These are phyloP conservation scores for Zaprionus tsacasi DNA, from an alignment of 1,140 invertebrate species.

Conservation along the genomic window DNA sequence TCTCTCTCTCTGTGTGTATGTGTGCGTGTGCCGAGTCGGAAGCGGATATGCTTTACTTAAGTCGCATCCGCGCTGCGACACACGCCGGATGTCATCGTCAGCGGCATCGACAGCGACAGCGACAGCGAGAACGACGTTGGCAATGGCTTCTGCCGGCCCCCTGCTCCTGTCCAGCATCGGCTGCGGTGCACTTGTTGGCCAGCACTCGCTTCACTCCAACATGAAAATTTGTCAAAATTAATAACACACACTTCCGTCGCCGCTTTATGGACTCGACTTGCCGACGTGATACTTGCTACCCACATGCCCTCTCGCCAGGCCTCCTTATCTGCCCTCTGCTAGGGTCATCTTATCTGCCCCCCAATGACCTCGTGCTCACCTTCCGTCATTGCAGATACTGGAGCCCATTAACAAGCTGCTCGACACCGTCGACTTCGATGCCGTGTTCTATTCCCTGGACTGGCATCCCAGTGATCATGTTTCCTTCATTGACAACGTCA, in stretches of 20 bases:
- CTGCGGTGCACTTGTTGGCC: conserved; percentile 49
- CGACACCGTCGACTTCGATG: conserved; percentile 93
- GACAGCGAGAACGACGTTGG: conserved; percentile 40
- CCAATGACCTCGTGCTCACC: conserved; percentile 27
- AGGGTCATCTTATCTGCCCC: conserved; percentile 24
- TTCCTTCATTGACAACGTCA: conserved; percentile 97
- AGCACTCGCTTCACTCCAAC: conserved; percentile 49
- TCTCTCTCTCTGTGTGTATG: conserved; percentile 12
- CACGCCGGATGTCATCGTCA: conserved; percentile 76
- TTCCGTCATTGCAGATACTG: conserved; percentile 87
- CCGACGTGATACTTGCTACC: conserved; percentile 20
- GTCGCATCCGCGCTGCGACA: conserved; percentile 77
- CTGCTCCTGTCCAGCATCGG: conserved; percentile 8
- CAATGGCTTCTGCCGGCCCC: background rate
- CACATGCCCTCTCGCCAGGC: background rate
- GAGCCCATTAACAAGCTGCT: conserved; percentile 96
- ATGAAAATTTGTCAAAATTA: conserved; percentile 84
- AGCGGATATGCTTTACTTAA: conserved; percentile 83
- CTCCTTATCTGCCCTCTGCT: conserved; percentile 19
- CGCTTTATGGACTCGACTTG: conserved; percentile 65
- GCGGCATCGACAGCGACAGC: conserved; percentile 38
- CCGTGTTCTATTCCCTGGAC: conserved; percentile 97
- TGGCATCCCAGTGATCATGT: conserved; percentile 99
- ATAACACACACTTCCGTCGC: conserved; percentile 79
- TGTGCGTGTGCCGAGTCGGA: conserved; percentile 68